phyloP scores from a whole-genome alignment of 2,888 invertebrate genomes.

The Lepidochrysops patricia region DNA sequence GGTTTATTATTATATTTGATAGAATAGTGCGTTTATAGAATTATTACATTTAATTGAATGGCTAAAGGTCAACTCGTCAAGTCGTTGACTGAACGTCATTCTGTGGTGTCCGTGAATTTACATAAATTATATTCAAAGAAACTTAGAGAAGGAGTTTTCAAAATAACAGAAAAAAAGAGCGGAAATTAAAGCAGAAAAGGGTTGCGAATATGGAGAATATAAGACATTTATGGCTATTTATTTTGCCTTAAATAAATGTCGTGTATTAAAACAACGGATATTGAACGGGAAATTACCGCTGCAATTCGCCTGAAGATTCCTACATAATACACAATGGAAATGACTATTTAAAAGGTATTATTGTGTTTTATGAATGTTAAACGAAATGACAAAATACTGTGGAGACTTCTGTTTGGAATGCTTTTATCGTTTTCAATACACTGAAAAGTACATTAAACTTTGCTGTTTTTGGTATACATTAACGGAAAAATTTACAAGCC shows the following conservation, averaged over 20 bases:
- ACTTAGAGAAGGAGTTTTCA: no score
- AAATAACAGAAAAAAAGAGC: not conserved
- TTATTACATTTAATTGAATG: no score
- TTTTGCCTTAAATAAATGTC: conserved; percentile 3
- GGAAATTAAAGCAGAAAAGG: not conserved
- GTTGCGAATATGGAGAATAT: not conserved
- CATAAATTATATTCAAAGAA: no score
- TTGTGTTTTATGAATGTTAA: conserved; percentile 1
- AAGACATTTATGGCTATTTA: not conserved
- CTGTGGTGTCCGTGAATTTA: no score
- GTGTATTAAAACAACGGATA: conserved; percentile 3
- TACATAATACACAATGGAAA: not conserved
- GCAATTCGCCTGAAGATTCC: not conserved
- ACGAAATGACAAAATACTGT: not conserved
- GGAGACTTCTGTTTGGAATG: not conserved
- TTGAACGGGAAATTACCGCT: not conserved
- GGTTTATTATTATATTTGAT: no score
- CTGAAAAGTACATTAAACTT: no score
- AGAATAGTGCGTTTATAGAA: no score
- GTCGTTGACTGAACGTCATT: no score
- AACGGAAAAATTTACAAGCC: no score
- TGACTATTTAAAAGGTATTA: not conserved
- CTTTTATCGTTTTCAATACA: not conserved
- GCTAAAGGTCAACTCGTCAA: no score
- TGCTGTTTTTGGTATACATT: not conserved